Evolutionary conservation across 2,888 invertebrate species (phyloP), one percentile per base, ranked within the genome.

Genomic region (Lissonota sp.): DNA sequence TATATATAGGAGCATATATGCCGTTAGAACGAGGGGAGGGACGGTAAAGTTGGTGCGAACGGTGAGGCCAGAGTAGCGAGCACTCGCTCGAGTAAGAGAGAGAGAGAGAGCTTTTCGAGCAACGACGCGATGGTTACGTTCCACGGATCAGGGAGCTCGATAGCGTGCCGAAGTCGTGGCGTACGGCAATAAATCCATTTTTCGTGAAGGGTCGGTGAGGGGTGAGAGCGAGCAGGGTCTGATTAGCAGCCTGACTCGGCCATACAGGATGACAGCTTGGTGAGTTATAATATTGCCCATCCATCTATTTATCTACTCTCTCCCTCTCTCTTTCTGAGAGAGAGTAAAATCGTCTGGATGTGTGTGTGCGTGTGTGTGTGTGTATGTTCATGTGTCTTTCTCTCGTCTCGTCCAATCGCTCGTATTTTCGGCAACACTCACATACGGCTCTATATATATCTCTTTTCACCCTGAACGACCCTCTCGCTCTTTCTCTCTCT

Each of bases 271-370:
- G 92, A 92, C 92, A 92, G 92, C 91, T 69, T 90, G 90, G 92
- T 92, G 92, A 92, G 92, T 92, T 92, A 92, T 92, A 92, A 92
- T 92, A 92, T 92, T 92, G 92, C 92, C 92, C 92, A 92, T 92
- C 92, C 92, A 92, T 92, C 92, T 92, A 92, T 92, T 92, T 92
- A 92, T 92, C 92, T 92, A 90, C 91, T 91, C 90, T 91, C 90
- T 91, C 90, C 85, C 82, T 76, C 64, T 71, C 71, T 67, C 66
- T 26, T 26, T 26, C 26, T 26, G 26, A 26, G 26, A 26, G 26
- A 26, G 26, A 2, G 26, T 26, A 26, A 26, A 26, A 26, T 26
- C 26, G 26, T 26, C 1, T 26, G 26, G 26, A 63, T 55, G 66
- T 40, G 26, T 16, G 14, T 4, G 14, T 42, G 42, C 7, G 12